phyloP scores from a whole-genome alignment of 2,888 invertebrate species.

The Ethmia dodecea region DNA sequence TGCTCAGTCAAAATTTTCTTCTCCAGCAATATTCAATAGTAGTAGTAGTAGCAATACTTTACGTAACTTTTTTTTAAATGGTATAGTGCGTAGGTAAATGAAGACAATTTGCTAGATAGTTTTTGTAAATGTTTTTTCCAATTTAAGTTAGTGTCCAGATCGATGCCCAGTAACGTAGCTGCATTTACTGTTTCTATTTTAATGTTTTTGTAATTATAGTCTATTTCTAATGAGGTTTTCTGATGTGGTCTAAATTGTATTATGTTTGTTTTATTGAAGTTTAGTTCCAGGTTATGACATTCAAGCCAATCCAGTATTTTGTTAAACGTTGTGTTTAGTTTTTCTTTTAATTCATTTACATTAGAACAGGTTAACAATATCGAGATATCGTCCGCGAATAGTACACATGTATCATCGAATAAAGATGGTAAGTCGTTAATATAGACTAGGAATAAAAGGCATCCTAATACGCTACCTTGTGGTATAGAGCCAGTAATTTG shows the following conservation, averaged over 20 bases:
- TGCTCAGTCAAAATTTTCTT: too few species aligned
- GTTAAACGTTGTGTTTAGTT: background rate
- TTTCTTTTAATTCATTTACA: background rate
- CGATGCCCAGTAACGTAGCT: background rate
- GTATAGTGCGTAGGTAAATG: background rate
- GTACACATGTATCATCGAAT: background rate
- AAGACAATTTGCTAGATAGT: background rate
- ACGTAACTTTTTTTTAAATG: too few species aligned
- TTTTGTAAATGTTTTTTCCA: slow-evolving; percentile 2
- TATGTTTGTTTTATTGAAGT: background rate
- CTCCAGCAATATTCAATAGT: too few species aligned
- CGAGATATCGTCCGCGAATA: slow-evolving; percentile 1
- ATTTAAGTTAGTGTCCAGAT: background rate
- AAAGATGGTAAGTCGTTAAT: background rate
- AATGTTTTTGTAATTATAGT: background rate
- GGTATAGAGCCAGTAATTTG: background rate
- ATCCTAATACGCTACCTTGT: background rate
- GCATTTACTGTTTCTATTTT: background rate
- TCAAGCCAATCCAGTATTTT: background rate
- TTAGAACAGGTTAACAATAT: background rate
- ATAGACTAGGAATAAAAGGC: background rate
- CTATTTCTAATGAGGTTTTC: background rate
- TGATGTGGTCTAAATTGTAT: slow-evolving; percentile 3
- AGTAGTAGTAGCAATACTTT: too few species aligned
- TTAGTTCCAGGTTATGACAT: background rate